Evolutionary conservation across 2,797 vertebrate genomes (phyloP), one percentile per base, ranked within the genome.

Genomic region (Ibycter americanus): DNA sequence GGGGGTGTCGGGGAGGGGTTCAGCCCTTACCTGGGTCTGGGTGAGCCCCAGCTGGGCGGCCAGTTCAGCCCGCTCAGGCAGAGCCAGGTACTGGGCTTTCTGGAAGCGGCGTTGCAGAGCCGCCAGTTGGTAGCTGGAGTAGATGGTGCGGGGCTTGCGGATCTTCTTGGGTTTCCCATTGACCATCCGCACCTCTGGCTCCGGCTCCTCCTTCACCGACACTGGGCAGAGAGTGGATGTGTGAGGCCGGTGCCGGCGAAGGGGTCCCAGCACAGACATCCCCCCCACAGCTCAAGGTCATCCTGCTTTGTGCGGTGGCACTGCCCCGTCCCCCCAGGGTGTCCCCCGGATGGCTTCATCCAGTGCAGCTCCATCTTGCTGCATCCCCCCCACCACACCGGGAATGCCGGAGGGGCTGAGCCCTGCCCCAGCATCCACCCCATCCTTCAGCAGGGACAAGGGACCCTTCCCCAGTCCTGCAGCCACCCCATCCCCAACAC

Each of bases 161-260:
- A 99, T 99, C 96, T 99, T 99, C 97, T 99, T 99, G 40, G 99
- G 99, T 91, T 99, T 99, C 87, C 99, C 99, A 4, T 99, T 99
- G 95, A 99, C 99, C 99, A 99, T 99, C 90, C 99, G 99, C 83
- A 99, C 99, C 97, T 99, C 99, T 1, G 99, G 99, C 97, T 99
- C 99, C 44, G 99, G 99, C 94, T 99, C 99, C 94, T 99, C 99
- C 98, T 99, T 99, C 89, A 99, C 99, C 95, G 98, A 93, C 87
- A 98, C 98, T 98, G 96, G 17, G 67, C 62, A 51, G 59, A 74
- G 72, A 86, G 46, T 26, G 40, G n/a, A 63, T 14, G 8, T 5
- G 83, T 93, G 83, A 95, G 93, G 49, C 1, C 2, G 14, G n/a
- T 0, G 82, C 29, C 1, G 18, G 40, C 2, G 11, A 21, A 46